phyloP scores from a whole-genome alignment of 2,797 vertebrate species.

The Anomalospiza imberbis region DNA sequence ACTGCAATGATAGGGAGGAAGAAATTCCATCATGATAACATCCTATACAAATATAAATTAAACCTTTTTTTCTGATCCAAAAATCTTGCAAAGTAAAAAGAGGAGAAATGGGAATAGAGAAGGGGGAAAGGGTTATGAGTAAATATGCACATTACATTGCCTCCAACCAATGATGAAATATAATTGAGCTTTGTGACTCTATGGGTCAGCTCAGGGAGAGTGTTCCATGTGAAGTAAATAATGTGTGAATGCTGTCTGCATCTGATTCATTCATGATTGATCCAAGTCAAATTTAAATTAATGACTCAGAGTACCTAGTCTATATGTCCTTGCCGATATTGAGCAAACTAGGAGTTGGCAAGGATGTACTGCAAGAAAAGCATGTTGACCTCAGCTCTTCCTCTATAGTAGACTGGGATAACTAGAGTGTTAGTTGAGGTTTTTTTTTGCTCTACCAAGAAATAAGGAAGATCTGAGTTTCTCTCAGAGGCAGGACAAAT shows the following conservation, averaged over 20 bases:
- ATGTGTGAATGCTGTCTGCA: neutral
- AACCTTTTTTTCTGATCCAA: neutral
- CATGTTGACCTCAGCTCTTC: neutral
- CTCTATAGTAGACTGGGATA: neutral
- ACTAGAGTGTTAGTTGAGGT: neutral
- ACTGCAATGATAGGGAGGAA: neutral
- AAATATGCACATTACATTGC: neutral
- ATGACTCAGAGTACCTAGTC: neutral
- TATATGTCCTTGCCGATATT: neutral
- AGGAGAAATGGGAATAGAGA: neutral
- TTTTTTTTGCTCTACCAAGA: neutral
- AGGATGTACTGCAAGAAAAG: neutral
- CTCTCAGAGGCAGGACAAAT: neutral
- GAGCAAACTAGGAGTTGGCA: neutral
- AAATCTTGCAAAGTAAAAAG: neutral
- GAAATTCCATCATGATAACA: neutral
- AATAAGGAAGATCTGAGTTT: neutral
- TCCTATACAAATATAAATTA: neutral
- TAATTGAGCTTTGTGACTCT: neutral
- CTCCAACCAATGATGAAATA: neutral
- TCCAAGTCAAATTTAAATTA: neutral
- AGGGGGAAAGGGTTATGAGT: neutral
- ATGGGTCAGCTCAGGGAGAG: neutral
- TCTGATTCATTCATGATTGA: neutral
- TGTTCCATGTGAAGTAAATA: neutral